These are phyloP conservation scores for Parnassius orleans DNA, from an alignment of 2,888 invertebrate genomes.

Conservation along the genomic window DNA sequence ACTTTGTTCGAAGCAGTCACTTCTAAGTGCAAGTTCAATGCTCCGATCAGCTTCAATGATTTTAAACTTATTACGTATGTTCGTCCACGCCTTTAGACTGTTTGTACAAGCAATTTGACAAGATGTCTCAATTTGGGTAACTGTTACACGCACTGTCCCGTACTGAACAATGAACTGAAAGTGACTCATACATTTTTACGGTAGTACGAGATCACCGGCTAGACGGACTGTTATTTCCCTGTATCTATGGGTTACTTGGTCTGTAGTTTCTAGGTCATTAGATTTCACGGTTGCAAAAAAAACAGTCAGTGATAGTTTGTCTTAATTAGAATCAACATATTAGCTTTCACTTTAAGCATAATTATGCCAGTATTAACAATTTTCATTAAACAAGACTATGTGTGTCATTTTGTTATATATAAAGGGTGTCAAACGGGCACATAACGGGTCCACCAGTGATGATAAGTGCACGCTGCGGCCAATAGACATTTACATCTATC, in stretches of 20 bases:
- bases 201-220: conserved; percentile 47
- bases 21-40: conserved; percentile 47
- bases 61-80: conserved; percentile 57
- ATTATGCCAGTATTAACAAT: no score
- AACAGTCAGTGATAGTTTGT: conserved; percentile 30
- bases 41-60: conserved; percentile 53
- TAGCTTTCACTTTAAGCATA: conserved; percentile 32
- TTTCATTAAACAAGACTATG: background rate
- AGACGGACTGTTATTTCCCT: conserved; percentile 50
- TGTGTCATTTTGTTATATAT: background rate
- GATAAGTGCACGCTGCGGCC: no score
- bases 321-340: conserved; percentile 34
- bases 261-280: conserved; percentile 34
- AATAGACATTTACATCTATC: no score
- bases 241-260: conserved; percentile 48
- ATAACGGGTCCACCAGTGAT: no score
- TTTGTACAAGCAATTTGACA: conserved; percentile 65
- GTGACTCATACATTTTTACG: conserved; percentile 64
- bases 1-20: conserved; percentile 31
- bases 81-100: conserved; percentile 49
- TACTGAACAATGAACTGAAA: conserved; percentile 69
- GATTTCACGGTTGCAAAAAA: conserved; percentile 30
- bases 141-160: conserved; percentile 56
- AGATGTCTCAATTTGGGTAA: conserved; percentile 72
- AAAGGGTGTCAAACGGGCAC: background rate